Evolutionary conservation across 2,797 vertebrate genomes (phyloP).

Genomic region (Australoheros facetus): DNA sequence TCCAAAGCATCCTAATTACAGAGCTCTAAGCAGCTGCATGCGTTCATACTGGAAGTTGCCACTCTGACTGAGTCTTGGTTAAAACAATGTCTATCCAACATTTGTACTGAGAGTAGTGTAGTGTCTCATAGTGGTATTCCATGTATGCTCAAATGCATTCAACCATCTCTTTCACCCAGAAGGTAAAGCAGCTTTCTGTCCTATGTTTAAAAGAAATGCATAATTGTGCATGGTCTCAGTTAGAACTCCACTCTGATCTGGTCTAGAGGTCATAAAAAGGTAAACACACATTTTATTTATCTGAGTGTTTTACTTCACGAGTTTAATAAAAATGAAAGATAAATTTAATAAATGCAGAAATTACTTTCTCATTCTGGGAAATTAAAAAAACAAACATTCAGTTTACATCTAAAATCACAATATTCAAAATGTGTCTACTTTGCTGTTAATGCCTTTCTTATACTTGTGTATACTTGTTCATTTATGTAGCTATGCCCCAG

Average conservation of each 20-base stretch:
- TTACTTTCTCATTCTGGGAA: neutral
- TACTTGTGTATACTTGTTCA: neutral
- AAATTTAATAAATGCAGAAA: neutral
- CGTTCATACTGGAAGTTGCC: constrained; percentile 31
- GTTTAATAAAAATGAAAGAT: neutral
- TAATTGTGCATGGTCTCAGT: neutral
- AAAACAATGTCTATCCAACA: constrained; percentile 19
- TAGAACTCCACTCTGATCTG: neutral
- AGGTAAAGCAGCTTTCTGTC: neutral
- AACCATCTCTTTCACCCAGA: neutral
- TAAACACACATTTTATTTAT: neutral
- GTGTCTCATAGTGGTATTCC: neutral
- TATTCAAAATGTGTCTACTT: neutral
- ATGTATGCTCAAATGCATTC: neutral
- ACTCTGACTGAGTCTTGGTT: constrained; percentile 34
- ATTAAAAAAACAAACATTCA: neutral
- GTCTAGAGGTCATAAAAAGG: neutral
- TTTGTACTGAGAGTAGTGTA: neutral
- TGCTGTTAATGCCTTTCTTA: neutral
- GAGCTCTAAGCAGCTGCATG: constrained; percentile 67
- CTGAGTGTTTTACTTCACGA: neutral
- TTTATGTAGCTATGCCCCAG: neutral
- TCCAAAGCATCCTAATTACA: constrained; percentile 66
- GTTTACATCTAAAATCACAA: neutral
- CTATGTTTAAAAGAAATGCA: neutral